phyloP scores from a whole-genome alignment of 2,888 invertebrate genomes.

The Sesia bembeciformis region DNA sequence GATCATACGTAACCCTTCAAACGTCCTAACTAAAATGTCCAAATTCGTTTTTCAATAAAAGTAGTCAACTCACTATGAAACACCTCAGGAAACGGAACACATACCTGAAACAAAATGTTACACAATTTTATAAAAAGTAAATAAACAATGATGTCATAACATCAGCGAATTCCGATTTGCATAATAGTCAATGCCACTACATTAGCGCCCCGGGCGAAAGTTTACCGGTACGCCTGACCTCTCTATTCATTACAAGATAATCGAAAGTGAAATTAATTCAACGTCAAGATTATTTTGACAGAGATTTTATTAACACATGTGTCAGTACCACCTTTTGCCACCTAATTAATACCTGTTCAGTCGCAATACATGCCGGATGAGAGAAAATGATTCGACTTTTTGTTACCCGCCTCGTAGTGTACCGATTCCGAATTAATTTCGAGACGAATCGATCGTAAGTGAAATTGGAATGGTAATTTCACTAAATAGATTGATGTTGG shows the following conservation, averaged over 20 bases:
- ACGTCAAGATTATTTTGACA: constrained; percentile 44
- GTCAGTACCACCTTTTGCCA: constrained; percentile 14
- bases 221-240: constrained; percentile 48
- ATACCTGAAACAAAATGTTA: constrained; percentile 43
- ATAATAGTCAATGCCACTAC: constrained; percentile 37
- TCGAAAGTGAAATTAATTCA: constrained; percentile 68
- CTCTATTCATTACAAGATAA: constrained; percentile 60
- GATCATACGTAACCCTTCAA: too few relatives aligned
- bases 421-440: constrained; percentile 7
- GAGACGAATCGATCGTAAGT: constrained; percentile 15
- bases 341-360: constrained; percentile 15
- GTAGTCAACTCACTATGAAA: too few relatives aligned
- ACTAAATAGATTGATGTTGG: constrained; percentile 14
- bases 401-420: constrained; percentile 6
- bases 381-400: constrained; percentile 12
- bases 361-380: constrained; percentile 1
- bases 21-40: too few relatives aligned
- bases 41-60: too few relatives aligned
- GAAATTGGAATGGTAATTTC: constrained; percentile 13
- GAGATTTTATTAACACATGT: constrained; percentile 38
- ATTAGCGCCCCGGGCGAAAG: constrained; percentile 55
- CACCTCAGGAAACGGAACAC: constrained; percentile 8
- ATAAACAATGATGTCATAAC: constrained; percentile 27
- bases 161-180: constrained; percentile 26
- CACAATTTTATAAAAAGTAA: constrained; percentile 12